Evolutionary conservation across 2,888 invertebrate species (phyloP).

Genomic region (Tinea trinotella): DNA sequence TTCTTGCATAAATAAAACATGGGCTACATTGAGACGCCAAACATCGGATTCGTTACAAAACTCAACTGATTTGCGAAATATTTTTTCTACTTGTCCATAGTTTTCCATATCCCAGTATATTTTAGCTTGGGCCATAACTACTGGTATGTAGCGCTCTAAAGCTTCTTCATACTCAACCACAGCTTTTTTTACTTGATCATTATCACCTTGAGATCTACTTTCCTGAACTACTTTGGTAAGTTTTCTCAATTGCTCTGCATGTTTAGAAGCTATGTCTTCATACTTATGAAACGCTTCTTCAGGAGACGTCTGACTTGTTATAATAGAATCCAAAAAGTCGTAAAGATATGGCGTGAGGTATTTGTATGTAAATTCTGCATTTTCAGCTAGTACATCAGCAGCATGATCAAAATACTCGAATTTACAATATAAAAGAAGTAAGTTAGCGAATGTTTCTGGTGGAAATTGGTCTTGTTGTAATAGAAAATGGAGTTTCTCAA

Average conservation of each 20-base stretch:
- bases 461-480: slow-evolving; percentile 97
- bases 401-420: slow-evolving; percentile 98
- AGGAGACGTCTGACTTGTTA: slow-evolving; percentile 96
- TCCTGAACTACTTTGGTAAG: slow-evolving; percentile 96
- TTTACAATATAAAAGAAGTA: slow-evolving; percentile 94
- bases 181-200: slow-evolving; percentile 89
- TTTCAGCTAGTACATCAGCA: slow-evolving; percentile 97
- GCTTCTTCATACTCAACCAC: slow-evolving; percentile 94
- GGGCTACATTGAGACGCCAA: slow-evolving; percentile 98
- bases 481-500: slow-evolving; percentile 87
- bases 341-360: slow-evolving; percentile 94
- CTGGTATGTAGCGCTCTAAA: slow-evolving; percentile 93
- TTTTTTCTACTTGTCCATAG: slow-evolving; percentile 95
- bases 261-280: slow-evolving; percentile 92
- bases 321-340: slow-evolving; percentile 96
- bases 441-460: slow-evolving; percentile 96
- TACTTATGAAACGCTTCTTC: slow-evolving; percentile 97
- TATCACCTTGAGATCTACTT: slow-evolving; percentile 89
- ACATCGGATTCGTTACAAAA: slow-evolving; percentile 98
- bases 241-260: slow-evolving; percentile 91
- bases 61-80: slow-evolving; percentile 96
- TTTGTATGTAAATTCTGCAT: slow-evolving; percentile 96
- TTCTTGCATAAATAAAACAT: slow-evolving; percentile 99
- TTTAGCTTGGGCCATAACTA: slow-evolving; percentile 99
- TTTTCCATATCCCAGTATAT: slow-evolving; percentile 98